Evolutionary conservation across 2,888 invertebrate species (phyloP).

Genomic region (Tipula vernalis): DNA sequence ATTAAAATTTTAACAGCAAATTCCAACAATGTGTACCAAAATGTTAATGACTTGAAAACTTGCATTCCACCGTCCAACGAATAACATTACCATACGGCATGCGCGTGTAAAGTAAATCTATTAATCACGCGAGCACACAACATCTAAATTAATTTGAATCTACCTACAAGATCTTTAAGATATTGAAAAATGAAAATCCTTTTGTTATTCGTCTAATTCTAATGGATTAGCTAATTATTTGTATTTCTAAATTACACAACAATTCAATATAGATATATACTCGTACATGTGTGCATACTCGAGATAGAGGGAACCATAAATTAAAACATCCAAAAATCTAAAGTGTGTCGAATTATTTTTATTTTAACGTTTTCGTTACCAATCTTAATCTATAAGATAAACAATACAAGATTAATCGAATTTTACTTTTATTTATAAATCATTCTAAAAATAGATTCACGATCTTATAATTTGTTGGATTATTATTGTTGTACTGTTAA

Average conservation of each 20-base stretch:
- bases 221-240: neutral
- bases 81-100: neutral
- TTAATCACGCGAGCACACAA: neutral
- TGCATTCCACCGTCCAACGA: neutral
- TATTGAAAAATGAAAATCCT: neutral
- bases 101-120: neutral
- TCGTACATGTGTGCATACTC: neutral
- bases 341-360: neutral
- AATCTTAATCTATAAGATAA: neutral
- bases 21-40: too few species aligned
- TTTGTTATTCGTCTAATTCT: neutral
- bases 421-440: neutral
- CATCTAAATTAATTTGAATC: neutral
- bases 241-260: neutral
- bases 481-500: neutral
- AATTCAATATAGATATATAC: neutral
- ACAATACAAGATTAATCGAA: constrained; percentile 4
- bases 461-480: neutral
- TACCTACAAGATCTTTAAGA: neutral
- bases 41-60: too few species aligned
- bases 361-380: neutral
- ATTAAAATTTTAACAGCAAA: too few species aligned
- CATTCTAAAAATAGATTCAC: neutral
- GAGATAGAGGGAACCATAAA: neutral
- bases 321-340: neutral